Evolutionary conservation across 2,113 vertebrate species (phyloP), one percentile per base, ranked within the genome.

Genomic region (Takifugu flavidus): DNA sequence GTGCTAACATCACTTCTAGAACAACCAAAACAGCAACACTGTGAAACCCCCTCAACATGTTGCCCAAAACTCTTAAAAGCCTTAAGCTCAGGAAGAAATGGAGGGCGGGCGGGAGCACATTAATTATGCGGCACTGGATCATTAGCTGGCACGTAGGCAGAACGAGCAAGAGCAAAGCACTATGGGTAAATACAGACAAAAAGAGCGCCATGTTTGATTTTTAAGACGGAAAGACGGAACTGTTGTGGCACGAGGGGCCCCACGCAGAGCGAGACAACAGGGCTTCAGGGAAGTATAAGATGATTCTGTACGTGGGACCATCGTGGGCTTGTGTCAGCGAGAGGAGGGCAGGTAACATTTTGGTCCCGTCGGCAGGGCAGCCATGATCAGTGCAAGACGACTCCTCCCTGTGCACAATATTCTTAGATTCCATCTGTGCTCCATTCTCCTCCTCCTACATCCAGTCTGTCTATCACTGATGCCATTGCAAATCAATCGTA

Each of bases 251-350:
- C 68, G 64, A 31, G 58, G 1, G 29, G 60, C 54, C 5, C n/a
- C 46, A 53, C 72, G 56, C 72, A 34, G 60, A 0, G 62, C 72
- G 63, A 54, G 68, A 55, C 46, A 2, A 28, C 60, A 69, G 72
- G 77, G 70, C 53, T 25, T 71, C 73, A 70, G 82, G 76, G 54
- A 84, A 71, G 85, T 87, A 14, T 54, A 68, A 67, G 25, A 56
- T 52, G 43, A 71, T 45, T 46, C 65, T 70, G 86, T 28, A 75
- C 13, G 68, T 75, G 75, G 79, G 69, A 77, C 75, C 73, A 58
- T 3, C 62, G 72, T 70, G 56, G 73, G 72, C 70, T 61, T 52
- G 42, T 54, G 60, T 63, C 67, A 51, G 63, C 0, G 7, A 20
- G n/a, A n/a, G 47, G 56, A 70, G 60, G 26, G 52, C 34, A 27